Evolutionary conservation across 2,888 invertebrate species (phyloP).

Genomic region (Heteromyza rotundicornis): DNA sequence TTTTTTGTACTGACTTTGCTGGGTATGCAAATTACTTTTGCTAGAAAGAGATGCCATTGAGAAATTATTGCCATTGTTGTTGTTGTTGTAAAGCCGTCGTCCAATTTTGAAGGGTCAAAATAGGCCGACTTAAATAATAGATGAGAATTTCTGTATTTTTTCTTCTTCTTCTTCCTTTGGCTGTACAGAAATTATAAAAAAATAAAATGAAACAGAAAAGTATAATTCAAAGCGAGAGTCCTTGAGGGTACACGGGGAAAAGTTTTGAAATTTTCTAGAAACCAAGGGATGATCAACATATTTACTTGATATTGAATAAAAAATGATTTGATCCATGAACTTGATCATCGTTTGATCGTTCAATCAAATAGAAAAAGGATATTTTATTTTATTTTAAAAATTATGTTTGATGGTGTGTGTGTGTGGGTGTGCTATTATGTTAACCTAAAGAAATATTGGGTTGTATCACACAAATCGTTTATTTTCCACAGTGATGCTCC

Average conservation of each 20-base stretch:
- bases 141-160: not conserved
- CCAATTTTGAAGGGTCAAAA: slow-evolving; percentile 18
- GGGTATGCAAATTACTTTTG: slow-evolving; percentile 14
- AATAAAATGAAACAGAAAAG: not conserved
- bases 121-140: slow-evolving; percentile 11
- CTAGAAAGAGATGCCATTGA: slow-evolving; percentile 9
- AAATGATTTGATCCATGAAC: no score
- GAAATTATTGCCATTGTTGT: slow-evolving; percentile 6
- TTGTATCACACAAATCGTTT: no score
- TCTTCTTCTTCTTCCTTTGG: not conserved
- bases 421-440: no score
- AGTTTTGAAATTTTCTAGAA: no score
- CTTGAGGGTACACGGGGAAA: not conserved
- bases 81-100: not conserved
- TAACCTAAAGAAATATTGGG: no score
- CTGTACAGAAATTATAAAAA: no score
- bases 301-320: no score
- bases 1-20: slow-evolving; percentile 9
- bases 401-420: no score
- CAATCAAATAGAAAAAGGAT: no score
- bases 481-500: not conserved
- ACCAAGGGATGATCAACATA: no score
- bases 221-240: not conserved
- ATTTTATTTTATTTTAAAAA: no score
- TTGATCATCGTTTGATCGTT: no score